Evolutionary conservation across 1,140 invertebrate species (phyloP).

Genomic region (Kradibia gibbosae): DNA sequence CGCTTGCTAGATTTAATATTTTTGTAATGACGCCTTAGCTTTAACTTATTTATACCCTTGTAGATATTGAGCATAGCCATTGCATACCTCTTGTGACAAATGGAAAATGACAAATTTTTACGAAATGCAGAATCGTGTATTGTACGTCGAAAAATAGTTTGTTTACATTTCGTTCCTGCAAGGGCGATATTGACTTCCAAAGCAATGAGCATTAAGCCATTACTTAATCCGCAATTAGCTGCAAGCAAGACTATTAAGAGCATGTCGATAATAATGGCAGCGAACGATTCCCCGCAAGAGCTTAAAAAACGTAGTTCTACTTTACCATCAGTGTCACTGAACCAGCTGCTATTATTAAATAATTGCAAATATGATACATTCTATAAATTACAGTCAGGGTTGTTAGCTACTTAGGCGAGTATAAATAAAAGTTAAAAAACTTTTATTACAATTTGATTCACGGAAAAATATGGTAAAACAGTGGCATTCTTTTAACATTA

Average conservation of each 20-base stretch:
- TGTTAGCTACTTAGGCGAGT: too few species aligned
- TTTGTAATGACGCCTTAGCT: constrained; percentile 70
- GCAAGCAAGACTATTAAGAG: neutral
- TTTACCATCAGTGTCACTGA: constrained; percentile 11
- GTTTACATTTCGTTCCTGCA: neutral
- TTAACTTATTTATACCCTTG: constrained; percentile 65
- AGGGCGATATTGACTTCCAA: neutral
- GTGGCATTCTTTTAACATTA: too few species aligned
- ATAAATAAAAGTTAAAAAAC: too few species aligned
- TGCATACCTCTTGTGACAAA: constrained; percentile 18
- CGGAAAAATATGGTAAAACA: too few species aligned
- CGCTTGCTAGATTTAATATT: constrained; percentile 74
- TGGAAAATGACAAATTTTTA: neutral
- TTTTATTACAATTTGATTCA: too few species aligned
- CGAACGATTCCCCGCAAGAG: neutral
- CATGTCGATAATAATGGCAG: constrained; percentile 15
- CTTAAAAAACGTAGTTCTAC: neutral
- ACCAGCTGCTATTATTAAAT: neutral
- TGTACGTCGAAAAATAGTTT: constrained; percentile 22
- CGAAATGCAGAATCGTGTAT: neutral
- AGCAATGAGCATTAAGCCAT: neutral
- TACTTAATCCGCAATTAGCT: neutral
- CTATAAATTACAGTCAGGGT: neutral
- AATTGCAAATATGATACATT: neutral
- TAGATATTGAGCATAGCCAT: constrained; percentile 41